Evolutionary conservation across 35 echinoderm and acorn worm species (phyloP).

Genomic region (Heliocidaris erythrogramma): DNA sequence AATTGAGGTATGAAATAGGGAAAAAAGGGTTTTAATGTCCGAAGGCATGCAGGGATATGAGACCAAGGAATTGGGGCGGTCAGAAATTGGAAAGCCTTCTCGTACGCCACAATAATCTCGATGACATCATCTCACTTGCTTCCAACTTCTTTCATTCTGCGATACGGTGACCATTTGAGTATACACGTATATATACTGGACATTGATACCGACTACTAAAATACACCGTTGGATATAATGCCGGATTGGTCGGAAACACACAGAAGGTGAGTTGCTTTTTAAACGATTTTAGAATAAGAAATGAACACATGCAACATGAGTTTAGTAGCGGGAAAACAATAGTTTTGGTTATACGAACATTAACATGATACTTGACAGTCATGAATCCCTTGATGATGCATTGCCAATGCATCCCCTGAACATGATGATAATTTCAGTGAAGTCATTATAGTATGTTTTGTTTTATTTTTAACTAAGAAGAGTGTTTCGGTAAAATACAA

Average conservation of each 20-base stretch:
- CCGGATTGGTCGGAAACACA: background rate
- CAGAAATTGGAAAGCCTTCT: background rate
- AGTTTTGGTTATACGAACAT: no score
- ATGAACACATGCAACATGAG: no score
- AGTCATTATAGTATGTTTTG: no score
- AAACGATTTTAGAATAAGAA: no score
- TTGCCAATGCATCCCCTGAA: no score
- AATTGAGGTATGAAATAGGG: slow-evolving; percentile 5
- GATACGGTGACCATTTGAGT: background rate
- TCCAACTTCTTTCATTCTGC: background rate
- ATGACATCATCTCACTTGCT: background rate
- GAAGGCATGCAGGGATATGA: background rate
- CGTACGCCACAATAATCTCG: background rate
- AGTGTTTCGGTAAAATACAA: no score
- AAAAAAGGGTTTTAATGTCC: background rate
- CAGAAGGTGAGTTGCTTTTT: background rate
- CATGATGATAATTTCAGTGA: no score
- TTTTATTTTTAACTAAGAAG: no score
- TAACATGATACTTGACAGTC: no score
- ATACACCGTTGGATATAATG: background rate
- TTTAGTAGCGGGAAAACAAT: no score
- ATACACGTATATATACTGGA: background rate
- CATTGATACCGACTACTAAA: background rate
- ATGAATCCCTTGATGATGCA: no score
- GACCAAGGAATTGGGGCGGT: background rate